Conservation (phyloP, 1,140 invertebrate species). For the Hypsibius dujardini region DNA sequence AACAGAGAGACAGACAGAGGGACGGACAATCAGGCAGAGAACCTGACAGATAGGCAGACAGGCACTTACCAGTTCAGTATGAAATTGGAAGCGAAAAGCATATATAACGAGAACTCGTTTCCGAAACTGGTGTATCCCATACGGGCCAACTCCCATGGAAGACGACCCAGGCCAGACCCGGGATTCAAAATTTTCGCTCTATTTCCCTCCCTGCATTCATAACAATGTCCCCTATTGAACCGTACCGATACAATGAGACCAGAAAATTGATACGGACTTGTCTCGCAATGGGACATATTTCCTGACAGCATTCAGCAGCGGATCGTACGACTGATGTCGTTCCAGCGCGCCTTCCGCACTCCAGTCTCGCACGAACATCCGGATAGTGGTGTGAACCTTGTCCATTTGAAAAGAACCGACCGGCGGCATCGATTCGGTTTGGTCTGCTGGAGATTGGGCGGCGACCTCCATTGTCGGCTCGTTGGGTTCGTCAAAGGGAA, state of each 20-base stretch:
- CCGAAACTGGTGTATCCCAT: constrained; percentile 78
- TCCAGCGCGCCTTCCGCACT: constrained; percentile 61
- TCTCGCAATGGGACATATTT: neutral
- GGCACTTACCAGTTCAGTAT: constrained; percentile 59
- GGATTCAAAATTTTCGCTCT: constrained; percentile 64
- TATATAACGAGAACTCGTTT: constrained; percentile 92
- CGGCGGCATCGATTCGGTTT: neutral
- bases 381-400: constrained; percentile 76
- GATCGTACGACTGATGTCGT: constrained; percentile 66
- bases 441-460: neutral
- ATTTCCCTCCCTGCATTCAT: too few species aligned
- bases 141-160: constrained; percentile 78
- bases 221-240: too few species aligned
- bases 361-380: constrained; percentile 91
- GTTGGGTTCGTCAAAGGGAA: neutral
- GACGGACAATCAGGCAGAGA: too few species aligned
- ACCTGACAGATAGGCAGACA: too few species aligned
- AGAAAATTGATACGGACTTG: too few species aligned
- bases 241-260: too few species aligned
- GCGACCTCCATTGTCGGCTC: neutral
- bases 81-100: constrained; percentile 90
- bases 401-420: constrained; percentile 40
- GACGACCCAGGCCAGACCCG: constrained; percentile 74
- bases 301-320: constrained; percentile 52
- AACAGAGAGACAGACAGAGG: too few species aligned